These are phyloP conservation scores for Geothlypis trichas DNA, from an alignment of 2,113 vertebrate species.

Conservation along the genomic window DNA sequence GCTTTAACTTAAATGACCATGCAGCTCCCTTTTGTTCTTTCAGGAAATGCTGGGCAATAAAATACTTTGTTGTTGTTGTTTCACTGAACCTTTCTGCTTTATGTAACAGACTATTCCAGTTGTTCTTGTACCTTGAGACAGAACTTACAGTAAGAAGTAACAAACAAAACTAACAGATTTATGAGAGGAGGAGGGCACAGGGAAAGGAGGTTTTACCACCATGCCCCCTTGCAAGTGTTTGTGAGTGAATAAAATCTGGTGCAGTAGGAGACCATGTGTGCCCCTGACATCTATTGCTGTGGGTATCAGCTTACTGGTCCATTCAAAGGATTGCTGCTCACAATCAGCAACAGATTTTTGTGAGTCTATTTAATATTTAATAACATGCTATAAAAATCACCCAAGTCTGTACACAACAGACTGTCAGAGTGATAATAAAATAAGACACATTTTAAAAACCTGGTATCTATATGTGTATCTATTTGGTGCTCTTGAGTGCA, in stretches of 20 bases:
- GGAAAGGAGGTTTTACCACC: not conserved
- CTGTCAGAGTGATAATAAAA: not conserved
- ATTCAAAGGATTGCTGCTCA: not conserved
- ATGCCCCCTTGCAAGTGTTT: not conserved
- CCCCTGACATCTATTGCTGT: not conserved
- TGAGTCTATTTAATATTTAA: not conserved
- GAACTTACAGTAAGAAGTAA: not conserved
- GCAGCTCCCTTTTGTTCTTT: not conserved
- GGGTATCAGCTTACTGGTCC: not conserved
- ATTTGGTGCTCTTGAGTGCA: not conserved
- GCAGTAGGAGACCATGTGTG: not conserved
- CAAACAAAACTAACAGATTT: not conserved
- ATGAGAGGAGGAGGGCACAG: not conserved
- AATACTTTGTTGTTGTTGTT: not conserved
- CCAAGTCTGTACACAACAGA: not conserved
- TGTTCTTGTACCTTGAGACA: not conserved
- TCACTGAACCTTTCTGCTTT: not conserved
- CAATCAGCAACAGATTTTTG: not conserved
- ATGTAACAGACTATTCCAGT: not conserved
- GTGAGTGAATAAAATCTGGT: conserved; percentile 2
- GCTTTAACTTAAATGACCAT: not conserved
- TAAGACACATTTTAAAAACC: not conserved
- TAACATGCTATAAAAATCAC: not conserved
- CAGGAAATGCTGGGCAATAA: not conserved
- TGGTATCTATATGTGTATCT: not conserved